Base-by-base conservation (phyloP, 1,140 invertebrate species). In the Dryas iulia region DNA sequence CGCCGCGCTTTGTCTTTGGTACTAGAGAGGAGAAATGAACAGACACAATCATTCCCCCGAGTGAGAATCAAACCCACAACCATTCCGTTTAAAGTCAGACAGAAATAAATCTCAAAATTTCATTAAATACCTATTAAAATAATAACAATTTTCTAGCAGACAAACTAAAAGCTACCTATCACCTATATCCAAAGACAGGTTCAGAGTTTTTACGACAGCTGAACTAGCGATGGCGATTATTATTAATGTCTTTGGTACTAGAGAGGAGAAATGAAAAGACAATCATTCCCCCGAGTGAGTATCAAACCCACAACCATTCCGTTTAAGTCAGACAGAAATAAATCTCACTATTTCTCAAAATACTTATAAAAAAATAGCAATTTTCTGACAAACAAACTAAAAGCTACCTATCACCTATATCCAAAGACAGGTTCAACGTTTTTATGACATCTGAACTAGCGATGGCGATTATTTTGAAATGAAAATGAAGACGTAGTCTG, bases 401-500 rank as follows among this genome's bases (percentile, higher is more conserved):
- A 21, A 47, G 7, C 18, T n/a, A 47, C 1, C 39, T 18, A 10
- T 47, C 39, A 47, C 39, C 39, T 47, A 47, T 18, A 47, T 47
- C 10, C 39, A 8, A 47, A 18, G 39, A 47, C 39, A 21, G 39
- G 39, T 47, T 47, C 0, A 47, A n/a, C 21, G 18, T 47, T 47
- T 47, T 47, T 3, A 47, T 18, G 14, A 6, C 39, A 47, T 21
- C 7, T 47, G 39, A 47, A 47, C 39, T 47, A 18, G 39, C 39
- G n/a, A 47, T 47, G 39, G 39, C 39, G n/a, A 47, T 47, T 21
- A 47, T 18, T 47, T 47, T 47, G 14, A 47, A 47, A 47, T 47
- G 39, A 62, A 62, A 62, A 62, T 18, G 59, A 62, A 62, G 59
- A 62, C 12, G 47, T 39, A n/a, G 39, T 73, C 52, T 33, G 64